These are phyloP conservation scores for Rhodophaea formosa DNA, from an alignment of 2,888 invertebrate genomes.

Conservation along the genomic window DNA sequence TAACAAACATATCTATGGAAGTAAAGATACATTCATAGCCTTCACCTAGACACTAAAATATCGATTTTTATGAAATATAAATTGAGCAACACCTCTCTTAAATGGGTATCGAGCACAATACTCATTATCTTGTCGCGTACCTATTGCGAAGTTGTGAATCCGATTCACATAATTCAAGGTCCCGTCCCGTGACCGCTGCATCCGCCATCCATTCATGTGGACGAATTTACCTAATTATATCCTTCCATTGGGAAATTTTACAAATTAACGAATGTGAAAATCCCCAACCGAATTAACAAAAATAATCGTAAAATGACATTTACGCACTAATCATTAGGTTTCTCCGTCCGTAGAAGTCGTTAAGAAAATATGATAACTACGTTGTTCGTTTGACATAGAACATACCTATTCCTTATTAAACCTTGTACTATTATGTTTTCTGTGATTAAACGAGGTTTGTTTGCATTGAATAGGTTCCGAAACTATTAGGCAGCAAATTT, in stretches of 20 bases:
- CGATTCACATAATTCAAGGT: slow-evolving; percentile 69
- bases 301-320: background rate
- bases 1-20: too few relatives aligned
- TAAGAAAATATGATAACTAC: background rate
- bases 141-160: slow-evolving; percentile 50
- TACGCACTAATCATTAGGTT: background rate
- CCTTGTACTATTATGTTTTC: too few relatives aligned
- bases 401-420: too few relatives aligned
- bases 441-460: too few relatives aligned
- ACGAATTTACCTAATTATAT: slow-evolving; percentile 22
- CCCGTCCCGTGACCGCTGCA: slow-evolving; percentile 54
- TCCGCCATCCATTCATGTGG: slow-evolving; percentile 59
- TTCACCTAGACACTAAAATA: too few relatives aligned
- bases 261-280: background rate
- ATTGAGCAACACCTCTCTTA: slow-evolving; percentile 25
- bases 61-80: slow-evolving; percentile 21
- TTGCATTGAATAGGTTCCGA: too few relatives aligned
- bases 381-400: background rate
- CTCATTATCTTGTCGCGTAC: slow-evolving; percentile 44
- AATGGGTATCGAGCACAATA: slow-evolving; percentile 25
- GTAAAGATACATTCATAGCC: too few relatives aligned
- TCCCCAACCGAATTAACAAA: slow-evolving; percentile 4
- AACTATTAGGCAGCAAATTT: too few relatives aligned
- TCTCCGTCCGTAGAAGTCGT: background rate
- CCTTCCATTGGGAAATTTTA: background rate